Base-by-base conservation (phyloP, 2,113 vertebrate genomes). In the Onychostruthus taczanowskii region DNA sequence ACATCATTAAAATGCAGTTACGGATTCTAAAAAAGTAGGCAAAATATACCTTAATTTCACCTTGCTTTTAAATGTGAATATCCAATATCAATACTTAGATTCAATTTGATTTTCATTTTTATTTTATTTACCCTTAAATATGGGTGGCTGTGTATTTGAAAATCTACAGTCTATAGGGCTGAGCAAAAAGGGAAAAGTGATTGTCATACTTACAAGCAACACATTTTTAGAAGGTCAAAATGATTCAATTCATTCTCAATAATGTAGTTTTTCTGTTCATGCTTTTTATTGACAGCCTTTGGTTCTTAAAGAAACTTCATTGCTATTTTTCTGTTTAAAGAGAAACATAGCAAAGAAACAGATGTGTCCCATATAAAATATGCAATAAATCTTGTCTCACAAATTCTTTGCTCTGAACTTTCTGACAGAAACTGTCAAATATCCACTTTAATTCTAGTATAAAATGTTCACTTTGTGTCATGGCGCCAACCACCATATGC, bases 391-490 rank as follows among this genome's bases (percentile, higher is more conserved):
- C 98, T 98, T 98, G 97, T 97, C 97, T 97, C 96, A 96, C 97
- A 98, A 97, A 97, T 98, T 98, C 97, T 97, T 98, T 98, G 95
- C 97, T 98, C 97, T 97, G 97, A 97, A 98, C 97, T 98, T 98
- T 97, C 97, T 97, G 97, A 98, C 97, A 98, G 97, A 98, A 98
- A 98, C 98, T 98, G 98, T 98, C 97, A 98, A 98, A 98, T 98
- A 97, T 87, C 97, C 97, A 97, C 97, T 98, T 98, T 98, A 97
- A 98, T 98, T 98, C 97, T 97, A 96, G 97, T 98, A 97, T 98
- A 98, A 98, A 98, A 97, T 97, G 98, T 97, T 98, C 97, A 75
- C 97, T 98, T 97, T 90, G 94, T 98, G 97, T 98, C 98, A 98
- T 95, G 98, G 98, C 98, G 97, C 98, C 98, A 98, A 96, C 91